These are phyloP conservation scores for Muntiacus reevesi DNA, from an alignment of 2,113 vertebrate genomes.

Conservation along the genomic window DNA sequence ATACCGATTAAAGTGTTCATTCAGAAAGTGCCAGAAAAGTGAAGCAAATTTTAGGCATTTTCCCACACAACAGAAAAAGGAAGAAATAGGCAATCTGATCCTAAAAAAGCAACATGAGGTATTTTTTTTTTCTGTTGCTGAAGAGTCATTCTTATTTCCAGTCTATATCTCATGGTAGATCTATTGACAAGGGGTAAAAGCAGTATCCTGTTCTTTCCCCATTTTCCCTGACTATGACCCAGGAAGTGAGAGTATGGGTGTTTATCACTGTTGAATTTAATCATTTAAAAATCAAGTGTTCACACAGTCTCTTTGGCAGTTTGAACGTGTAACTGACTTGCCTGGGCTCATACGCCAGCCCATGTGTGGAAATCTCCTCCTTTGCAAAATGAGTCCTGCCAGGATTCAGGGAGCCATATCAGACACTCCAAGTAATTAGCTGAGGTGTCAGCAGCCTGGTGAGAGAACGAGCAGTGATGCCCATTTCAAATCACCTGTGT, in stretches of 20 bases:
- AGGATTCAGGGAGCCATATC: conserved; percentile 34
- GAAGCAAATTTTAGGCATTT: neutral
- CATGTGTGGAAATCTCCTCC: neutral
- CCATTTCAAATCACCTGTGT: neutral
- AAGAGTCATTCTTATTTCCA: neutral
- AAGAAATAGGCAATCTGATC: neutral
- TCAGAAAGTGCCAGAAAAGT: conserved; percentile 7
- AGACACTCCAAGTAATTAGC: conserved; percentile 16
- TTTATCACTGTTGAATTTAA: conserved; percentile 22
- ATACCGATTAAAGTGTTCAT: neutral
- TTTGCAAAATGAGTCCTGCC: neutral
- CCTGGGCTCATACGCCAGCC: neutral
- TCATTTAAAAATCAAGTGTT: conserved; percentile 43
- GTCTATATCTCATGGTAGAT: neutral
- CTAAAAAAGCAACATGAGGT: neutral
- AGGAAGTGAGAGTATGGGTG: neutral
- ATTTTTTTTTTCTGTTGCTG: neutral
- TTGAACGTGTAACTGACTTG: neutral
- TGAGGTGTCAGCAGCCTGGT: neutral
- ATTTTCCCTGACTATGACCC: neutral
- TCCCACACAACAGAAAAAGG: neutral
- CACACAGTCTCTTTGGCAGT: neutral
- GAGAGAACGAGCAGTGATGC: neutral
- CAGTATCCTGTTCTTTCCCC: neutral
- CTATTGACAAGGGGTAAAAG: neutral